Conservation (phyloP, 2,888 invertebrate genomes). For the Eumacrocentrus americanus region DNA sequence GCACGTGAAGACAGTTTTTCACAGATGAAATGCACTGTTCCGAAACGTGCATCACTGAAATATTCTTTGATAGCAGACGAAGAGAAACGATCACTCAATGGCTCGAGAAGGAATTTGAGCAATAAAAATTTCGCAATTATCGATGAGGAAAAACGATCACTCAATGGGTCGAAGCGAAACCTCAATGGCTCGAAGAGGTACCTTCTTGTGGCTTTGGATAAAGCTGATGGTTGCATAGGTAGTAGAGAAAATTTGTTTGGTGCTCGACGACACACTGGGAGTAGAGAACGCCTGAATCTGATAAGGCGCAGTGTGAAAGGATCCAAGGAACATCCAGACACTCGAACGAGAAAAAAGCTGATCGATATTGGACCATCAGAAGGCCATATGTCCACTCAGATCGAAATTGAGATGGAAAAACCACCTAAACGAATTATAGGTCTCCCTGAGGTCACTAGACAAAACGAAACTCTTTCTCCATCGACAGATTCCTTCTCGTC, state of each 20-base stretch:
- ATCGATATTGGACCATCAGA: constrained; percentile 12
- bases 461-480: not conserved
- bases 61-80: constrained; percentile 38
- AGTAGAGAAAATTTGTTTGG: constrained; percentile 40
- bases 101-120: constrained; percentile 39
- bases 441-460: constrained; percentile 17
- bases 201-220: constrained; percentile 42
- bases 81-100: constrained; percentile 44
- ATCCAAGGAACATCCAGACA: constrained; percentile 63
- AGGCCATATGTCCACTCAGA: constrained; percentile 9
- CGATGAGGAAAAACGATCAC: constrained; percentile 32
- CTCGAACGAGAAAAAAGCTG: constrained; percentile 25
- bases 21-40: constrained; percentile 11
- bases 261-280: constrained; percentile 42
- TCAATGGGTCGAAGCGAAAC: constrained; percentile 36
- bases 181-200: constrained; percentile 42
- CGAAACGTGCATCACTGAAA: constrained; percentile 27
- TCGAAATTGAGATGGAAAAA: constrained; percentile 37
- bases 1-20: constrained; percentile 35
- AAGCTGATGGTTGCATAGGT: constrained; percentile 35
- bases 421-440: constrained; percentile 20
- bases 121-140: constrained; percentile 16
- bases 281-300: constrained; percentile 59
- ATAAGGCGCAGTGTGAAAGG: constrained; percentile 64
- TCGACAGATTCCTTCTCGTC: constrained; percentile 20